Conservation (phyloP, 2,888 invertebrate species). For the Cantharis lateralis region DNA sequence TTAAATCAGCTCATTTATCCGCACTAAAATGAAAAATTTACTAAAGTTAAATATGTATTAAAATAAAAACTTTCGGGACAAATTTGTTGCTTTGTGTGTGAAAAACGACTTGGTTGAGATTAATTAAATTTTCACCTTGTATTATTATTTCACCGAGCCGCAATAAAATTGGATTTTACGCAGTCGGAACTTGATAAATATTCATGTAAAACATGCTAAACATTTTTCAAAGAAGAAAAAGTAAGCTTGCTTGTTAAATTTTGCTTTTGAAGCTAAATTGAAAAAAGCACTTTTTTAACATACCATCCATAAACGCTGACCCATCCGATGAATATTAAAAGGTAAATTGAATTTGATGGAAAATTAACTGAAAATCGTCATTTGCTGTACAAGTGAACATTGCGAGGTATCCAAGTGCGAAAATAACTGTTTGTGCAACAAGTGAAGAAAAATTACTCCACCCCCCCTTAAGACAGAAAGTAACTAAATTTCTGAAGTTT, state of each 20-base stretch:
- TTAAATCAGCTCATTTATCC: not conserved
- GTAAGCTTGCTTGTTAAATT: not conserved
- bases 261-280: not conserved
- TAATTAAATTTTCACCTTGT: not conserved
- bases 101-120: not conserved
- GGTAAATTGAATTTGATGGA: not conserved
- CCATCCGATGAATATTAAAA: not conserved
- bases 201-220: not conserved
- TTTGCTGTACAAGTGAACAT: not conserved
- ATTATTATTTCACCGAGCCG: not conserved
- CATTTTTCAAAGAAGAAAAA: slow-evolving; percentile 2
- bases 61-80: not conserved
- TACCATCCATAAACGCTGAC: not conserved
- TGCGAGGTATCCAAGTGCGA: no score
- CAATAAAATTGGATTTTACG: not conserved
- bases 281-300: not conserved
- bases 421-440: no score
- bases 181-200: slow-evolving; percentile 1
- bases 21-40: not conserved
- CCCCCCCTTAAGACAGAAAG: no score
- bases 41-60: not conserved
- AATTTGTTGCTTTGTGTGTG: not conserved
- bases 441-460: no score
- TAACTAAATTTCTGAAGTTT: no score
- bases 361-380: not conserved